A percentile compares a stretch with the other conserved stretches of the same genome.
These are phyloP conservation scores for Melanotaenia duboulayi DNA, from an alignment of 2,113 vertebrate species.

Conservation along the genomic window DNA sequence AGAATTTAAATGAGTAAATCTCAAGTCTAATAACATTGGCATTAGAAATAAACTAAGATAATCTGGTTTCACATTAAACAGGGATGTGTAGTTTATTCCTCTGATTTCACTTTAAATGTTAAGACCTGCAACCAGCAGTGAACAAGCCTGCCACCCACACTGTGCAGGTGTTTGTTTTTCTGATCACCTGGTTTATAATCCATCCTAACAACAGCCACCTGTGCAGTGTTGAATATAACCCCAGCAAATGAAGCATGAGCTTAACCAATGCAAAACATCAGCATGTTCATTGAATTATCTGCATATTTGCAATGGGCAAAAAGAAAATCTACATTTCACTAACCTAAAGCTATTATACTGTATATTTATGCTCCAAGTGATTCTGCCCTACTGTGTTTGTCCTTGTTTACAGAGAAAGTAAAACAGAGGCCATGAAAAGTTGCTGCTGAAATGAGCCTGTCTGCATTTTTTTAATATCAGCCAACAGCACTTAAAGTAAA, in stretches of 20 bases:
- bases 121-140: neutral
- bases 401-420: too few species aligned
- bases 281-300: neutral
- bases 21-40: too few species aligned
- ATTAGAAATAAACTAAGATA: too few species aligned
- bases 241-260: neutral
- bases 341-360: neutral
- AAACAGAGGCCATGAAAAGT: neutral
- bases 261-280: neutral
- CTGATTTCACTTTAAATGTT: too few species aligned
- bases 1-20: too few species aligned
- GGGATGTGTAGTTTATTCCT: neutral
- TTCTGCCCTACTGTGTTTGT: too few species aligned
- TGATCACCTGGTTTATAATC: neutral
- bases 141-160: neutral
- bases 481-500: neutral
- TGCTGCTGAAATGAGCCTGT: constrained; percentile 4
- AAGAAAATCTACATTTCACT: neutral
- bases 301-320: neutral
- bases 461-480: neutral
- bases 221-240: neutral
- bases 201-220: constrained; percentile 6
- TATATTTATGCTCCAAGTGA: too few species aligned
- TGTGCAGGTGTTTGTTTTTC: neutral
- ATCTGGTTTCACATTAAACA: too few species aligned